Evolutionary conservation across 2,888 invertebrate species (phyloP).

Genomic region (Panopea generosa): DNA sequence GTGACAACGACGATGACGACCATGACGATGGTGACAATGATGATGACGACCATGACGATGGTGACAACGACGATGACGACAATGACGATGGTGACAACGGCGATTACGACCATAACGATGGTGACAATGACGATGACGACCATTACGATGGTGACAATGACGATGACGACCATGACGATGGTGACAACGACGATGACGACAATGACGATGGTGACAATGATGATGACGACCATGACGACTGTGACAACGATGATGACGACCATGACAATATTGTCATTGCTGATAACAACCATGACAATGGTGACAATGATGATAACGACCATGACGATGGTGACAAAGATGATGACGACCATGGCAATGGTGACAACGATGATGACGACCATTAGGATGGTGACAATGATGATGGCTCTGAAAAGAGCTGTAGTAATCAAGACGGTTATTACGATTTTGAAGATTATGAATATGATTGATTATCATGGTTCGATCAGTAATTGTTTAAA

Average conservation of each 20-base stretch:
- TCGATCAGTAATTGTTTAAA: too few species aligned
- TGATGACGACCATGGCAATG: too few species aligned
- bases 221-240: background rate
- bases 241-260: constrained; percentile 3
- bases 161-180: background rate
- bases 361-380: too few species aligned
- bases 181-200: constrained; percentile 2
- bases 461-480: too few species aligned
- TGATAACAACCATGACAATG: background rate
- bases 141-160: constrained; percentile 2
- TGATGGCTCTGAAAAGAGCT: too few species aligned
- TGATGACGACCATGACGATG: too few species aligned
- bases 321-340: too few species aligned
- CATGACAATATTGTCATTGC: background rate
- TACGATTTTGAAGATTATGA: constrained; percentile 15
- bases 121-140: constrained; percentile 5
- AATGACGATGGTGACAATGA: constrained; percentile 6
- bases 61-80: too few species aligned
- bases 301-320: too few species aligned
- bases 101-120: constrained; percentile 7
- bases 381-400: too few species aligned
- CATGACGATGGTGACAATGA: too few species aligned
- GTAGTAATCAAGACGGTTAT: constrained; percentile 6
- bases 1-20: too few species aligned
- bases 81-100: background rate